Evolutionary conservation across 2,888 invertebrate genomes (phyloP).

Genomic region (Acleris literana): DNA sequence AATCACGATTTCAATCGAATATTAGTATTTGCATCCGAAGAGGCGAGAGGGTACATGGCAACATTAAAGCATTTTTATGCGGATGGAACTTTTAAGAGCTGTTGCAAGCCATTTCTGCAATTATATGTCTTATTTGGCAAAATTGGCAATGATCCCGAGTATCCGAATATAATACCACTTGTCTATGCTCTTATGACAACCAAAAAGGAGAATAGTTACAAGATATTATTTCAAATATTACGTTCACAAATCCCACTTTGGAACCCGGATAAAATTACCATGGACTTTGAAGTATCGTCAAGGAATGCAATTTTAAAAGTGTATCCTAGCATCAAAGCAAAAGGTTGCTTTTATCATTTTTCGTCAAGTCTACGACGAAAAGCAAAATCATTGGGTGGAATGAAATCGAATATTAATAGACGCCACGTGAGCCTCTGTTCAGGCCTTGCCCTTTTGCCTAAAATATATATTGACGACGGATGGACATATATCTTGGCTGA

Average conservation of each 20-base stretch:
- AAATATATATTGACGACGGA: slow-evolving; percentile 8
- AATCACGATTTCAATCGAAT: slow-evolving; percentile 3
- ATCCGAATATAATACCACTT: slow-evolving; percentile 13
- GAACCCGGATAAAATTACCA: slow-evolving; percentile 1
- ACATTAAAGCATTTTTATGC: slow-evolving; percentile 9
- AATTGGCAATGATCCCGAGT: slow-evolving; percentile 1
- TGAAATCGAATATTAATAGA: slow-evolving; percentile 14
- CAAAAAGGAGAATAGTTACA: slow-evolving; percentile 16
- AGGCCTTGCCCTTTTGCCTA: slow-evolving; percentile 10
- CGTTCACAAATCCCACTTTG: background rate
- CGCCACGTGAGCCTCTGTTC: slow-evolving; percentile 17
- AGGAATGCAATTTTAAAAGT: slow-evolving; percentile 2
- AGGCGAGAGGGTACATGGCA: slow-evolving; percentile 1
- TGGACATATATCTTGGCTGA: slow-evolving; percentile 8
- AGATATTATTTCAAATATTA: slow-evolving; percentile 14
- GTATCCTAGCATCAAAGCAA: background rate
- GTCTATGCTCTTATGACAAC: slow-evolving; percentile 9
- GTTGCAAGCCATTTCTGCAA: slow-evolving; percentile 5
- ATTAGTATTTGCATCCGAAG: slow-evolving; percentile 16
- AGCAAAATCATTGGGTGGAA: slow-evolving; percentile 14
- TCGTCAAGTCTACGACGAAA: too few relatives aligned
- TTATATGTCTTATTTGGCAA: background rate
- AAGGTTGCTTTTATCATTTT: slow-evolving; percentile 9
- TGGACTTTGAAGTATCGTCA: slow-evolving; percentile 5
- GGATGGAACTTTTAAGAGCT: slow-evolving; percentile 5